Conservation (phyloP, 2,113 vertebrate genomes). For the Myodes glareolus region DNA sequence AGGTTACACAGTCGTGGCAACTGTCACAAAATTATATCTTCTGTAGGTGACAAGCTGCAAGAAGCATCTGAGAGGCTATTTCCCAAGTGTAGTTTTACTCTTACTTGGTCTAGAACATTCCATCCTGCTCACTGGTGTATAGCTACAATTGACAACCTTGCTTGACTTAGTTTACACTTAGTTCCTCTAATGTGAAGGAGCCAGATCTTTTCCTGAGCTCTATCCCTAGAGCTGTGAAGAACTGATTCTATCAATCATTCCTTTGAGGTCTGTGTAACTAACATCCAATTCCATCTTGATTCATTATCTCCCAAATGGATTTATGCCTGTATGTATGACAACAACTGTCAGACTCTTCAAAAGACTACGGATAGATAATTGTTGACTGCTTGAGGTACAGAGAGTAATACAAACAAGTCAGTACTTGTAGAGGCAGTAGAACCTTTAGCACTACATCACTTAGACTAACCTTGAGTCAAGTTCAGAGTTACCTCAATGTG, state of each 20-base stretch:
- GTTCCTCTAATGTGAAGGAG: accelerated
- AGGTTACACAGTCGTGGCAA: accelerated
- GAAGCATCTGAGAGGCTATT: neutral
- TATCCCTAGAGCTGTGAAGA: neutral
- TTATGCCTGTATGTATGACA: neutral
- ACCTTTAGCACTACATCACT: neutral
- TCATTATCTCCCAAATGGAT: neutral
- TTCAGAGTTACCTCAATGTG: neutral
- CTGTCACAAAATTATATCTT: neutral
- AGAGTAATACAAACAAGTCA: neutral
- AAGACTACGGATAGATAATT: too few species aligned
- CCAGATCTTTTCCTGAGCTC: accelerated
- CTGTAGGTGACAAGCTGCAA: accelerated
- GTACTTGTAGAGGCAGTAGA: neutral
- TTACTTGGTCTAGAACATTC: neutral
- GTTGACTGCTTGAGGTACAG: neutral
- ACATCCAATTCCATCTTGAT: neutral
- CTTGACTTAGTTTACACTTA: neutral
- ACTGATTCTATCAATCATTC: accelerated
- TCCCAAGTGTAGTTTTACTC: neutral
- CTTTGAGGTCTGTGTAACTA: neutral
- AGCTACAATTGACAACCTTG: neutral
- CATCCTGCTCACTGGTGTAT: neutral
- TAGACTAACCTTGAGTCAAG: neutral
- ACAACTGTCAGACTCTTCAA: too few species aligned